Evolutionary conservation across 2,888 invertebrate species (phyloP), one percentile per base, ranked within the genome.

Genomic region (Perizoma flavofasciatum): DNA sequence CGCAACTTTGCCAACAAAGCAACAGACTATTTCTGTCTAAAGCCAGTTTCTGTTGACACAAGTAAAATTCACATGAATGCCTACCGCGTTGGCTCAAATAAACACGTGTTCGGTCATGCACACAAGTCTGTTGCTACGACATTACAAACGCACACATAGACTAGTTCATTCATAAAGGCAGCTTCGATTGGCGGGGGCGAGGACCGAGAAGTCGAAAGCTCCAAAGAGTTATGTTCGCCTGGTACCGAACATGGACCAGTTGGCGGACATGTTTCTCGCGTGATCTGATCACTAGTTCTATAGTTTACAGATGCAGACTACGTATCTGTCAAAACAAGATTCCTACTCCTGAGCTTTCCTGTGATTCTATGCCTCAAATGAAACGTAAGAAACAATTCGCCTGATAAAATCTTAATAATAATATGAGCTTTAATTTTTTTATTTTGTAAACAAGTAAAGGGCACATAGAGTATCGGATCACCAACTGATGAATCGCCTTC

Each of bases 61-160:
- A 89, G 89, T 62, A 86, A 84, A 88, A 87, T 90, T 91, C 89
- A 88, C 89, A 89, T 89, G 86, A 90, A 88, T 89, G 89, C 88
- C 88, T 85, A 82, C 83, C 86, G 82, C 83, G 81, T 83, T 82
- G 83, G 75, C 74, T 83, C 82, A 80, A 84, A 86, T 81, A 84
- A 89, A 89, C 90, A 90, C 89, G 86, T 89, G 89, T 84, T 78
- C 72, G 70, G 69, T 54, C 69, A 77, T 81, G 77, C 83, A 81
- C 82, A 73, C 72, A 71, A 71, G 57, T 52, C 49, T 62, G 59
- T 70, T 65, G 66, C 67, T 70, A 77, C 70, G 70, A 71, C 51
- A 55, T 39, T 52, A 41, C 37, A 53, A 65, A 61, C 71, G 73
- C 87, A 86, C 88, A 89, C 88, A 82, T 67, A 47, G 44, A 11